Base-by-base conservation (phyloP, 2,113 vertebrate genomes). In the Pterocles burchelli region DNA sequence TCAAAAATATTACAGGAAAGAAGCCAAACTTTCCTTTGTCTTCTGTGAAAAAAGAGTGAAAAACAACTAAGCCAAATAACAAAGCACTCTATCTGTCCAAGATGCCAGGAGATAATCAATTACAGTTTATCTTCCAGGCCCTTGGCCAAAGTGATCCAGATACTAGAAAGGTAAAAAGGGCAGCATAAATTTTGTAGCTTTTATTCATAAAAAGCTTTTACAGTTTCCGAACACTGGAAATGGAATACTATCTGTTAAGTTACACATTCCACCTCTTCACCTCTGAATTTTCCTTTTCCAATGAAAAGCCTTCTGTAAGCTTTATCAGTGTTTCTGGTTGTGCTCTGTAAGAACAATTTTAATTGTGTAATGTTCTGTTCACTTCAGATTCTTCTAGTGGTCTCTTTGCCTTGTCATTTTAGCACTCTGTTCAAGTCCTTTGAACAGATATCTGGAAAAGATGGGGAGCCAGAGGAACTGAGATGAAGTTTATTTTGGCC, bases 81-180 rank as follows among this genome's bases (percentile, higher is more conserved):
- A 97, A 97, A 97, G 86, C 48, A 87, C 57, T 96, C 88, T 94
- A 49, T 86, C 45, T 89, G 80, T 57, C 25, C 78, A 95, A 76
- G 83, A 96, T 96, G 45, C 76, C 77, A 95, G 71, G 19, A 94
- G 24, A 79, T 70, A 89, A 96, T 83, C 96, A 96, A 93, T 66
- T 85, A 16, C 48, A 88, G 7, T 82, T 95, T 87, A 67, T 66
- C 61, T 94, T 96, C 38, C 59, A 96, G 94, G 62, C 55, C 58
- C 31, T 55, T 48, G 92, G 75, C 45, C 93, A 96, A 93, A 58
- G 80, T 94, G 80, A 87, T 86, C 52, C 58, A 88, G 63, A 83
- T 26, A 75, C 57, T 89, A 77, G 81, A 83, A 96, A 72, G 52
- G 79, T 73, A 95, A 94, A 96, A 95, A 94, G 48, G 66, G 21